Evolutionary conservation across 2,113 vertebrate species (phyloP), one percentile per base, ranked within the genome.

Genomic region (Mohoua ochrocephala): DNA sequence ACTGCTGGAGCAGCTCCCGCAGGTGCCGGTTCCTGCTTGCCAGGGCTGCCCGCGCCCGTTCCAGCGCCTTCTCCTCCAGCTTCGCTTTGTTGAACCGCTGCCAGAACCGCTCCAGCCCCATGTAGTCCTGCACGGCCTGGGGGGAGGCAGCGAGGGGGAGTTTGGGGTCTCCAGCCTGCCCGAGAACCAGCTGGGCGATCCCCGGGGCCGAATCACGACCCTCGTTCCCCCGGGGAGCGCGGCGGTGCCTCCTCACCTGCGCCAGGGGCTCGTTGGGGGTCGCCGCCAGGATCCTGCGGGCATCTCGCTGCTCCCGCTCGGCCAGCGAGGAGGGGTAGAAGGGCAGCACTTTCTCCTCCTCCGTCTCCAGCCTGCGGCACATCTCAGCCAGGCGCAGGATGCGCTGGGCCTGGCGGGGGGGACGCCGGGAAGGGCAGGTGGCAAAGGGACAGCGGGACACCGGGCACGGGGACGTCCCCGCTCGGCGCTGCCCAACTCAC

Each of bases 341-440:
- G 4, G 98, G 99, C 81, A 99, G 93, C 52, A 99, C 98, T 84
- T 99, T 99, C 96, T 99, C 98, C 85, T 98, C 98, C 74, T 99
- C 98, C 0, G 98, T 98, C 96, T 99, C 98, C 91, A 98, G 94
- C 92, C 97, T 98, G 61, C 98, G 98, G 89, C 99, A 99, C 97
- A 98, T 97, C 96, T 99, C 98, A 9, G 98, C 98, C 93, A 98
- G 94, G 71, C 97, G 96, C 63, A 99, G 95, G 85, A 99, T 65
- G 41, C 95, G 96, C 89, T 98, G 98, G 33, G 98, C 99, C 99
- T 99, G 86, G 65, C 19, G 10, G 3, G 4, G 28, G 3, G 18
- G 1, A 33, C 0, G 0, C 0, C 2, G 1, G 56, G 19, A 47
- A 31, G 26, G 47, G 73, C 35, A 11, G 74, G 11, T 37, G 75